Percentiles rank a stretch among this genome's conserved stretches.
phyloP scores from a whole-genome alignment of 2,888 invertebrate genomes.

The Deroplatys truncata region DNA sequence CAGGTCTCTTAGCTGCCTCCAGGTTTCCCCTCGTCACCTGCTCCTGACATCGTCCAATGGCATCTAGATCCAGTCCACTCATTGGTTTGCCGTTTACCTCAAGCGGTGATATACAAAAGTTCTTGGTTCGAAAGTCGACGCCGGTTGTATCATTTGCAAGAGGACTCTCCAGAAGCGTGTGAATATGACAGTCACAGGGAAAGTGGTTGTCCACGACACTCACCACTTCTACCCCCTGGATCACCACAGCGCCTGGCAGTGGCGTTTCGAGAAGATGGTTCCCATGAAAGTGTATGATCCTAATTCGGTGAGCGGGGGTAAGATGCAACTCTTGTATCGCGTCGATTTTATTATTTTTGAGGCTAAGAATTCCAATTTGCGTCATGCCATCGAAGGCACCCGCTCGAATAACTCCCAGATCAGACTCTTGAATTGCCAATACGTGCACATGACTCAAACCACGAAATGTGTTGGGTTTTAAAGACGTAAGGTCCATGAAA shows the following conservation, averaged over 20 bases:
- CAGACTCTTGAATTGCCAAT: conserved; percentile 76
- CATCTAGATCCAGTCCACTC: conserved; percentile 61
- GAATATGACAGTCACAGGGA: conserved; percentile 82
- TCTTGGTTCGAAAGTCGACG: conserved; percentile 63
- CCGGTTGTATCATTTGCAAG: conserved; percentile 59
- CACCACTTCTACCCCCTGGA: conserved; percentile 67
- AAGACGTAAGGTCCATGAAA: conserved; percentile 74
- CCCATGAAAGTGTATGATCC: conserved; percentile 68
- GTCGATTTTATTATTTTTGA: conserved; percentile 82
- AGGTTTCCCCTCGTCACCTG: conserved; percentile 63
- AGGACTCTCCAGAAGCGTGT: conserved; percentile 70
- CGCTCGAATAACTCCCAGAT: conserved; percentile 67
- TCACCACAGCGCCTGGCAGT: conserved; percentile 59
- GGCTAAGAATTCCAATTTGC: conserved; percentile 67
- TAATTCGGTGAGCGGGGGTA: conserved; percentile 65
- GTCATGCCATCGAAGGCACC: conserved; percentile 74
- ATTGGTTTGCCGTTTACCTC: conserved; percentile 76
- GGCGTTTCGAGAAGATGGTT: conserved; percentile 81
- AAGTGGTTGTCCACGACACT: conserved; percentile 76
- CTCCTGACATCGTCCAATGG: conserved; percentile 64
- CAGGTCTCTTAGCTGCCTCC: conserved; percentile 37
- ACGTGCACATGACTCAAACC: conserved; percentile 71
- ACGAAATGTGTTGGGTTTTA: conserved; percentile 68
- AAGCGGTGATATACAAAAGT: conserved; percentile 81
- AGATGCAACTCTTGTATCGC: conserved; percentile 71